Percentiles rank a stretch among this genome's conserved stretches.
Evolutionary conservation across 1,140 invertebrate genomes (phyloP).

Genomic region (Chironomus striatipennis): DNA sequence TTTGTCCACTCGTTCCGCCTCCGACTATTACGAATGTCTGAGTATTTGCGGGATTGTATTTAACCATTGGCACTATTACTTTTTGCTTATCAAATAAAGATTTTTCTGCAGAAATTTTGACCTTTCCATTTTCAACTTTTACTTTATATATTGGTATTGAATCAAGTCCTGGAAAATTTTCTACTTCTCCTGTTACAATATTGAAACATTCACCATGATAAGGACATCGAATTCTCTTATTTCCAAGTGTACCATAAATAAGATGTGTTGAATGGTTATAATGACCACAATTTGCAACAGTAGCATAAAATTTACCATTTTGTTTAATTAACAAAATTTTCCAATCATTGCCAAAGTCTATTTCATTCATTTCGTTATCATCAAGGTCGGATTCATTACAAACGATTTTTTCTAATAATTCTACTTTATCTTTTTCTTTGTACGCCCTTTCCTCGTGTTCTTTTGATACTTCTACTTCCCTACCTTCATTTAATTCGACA

Average conservation of each 20-base stretch:
- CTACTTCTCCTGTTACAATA: constrained; percentile 82
- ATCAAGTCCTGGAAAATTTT: constrained; percentile 86
- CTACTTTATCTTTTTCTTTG: background rate
- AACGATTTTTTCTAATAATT: constrained; percentile 52
- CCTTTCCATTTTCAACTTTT: constrained; percentile 52
- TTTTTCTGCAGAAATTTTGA: constrained; percentile 55
- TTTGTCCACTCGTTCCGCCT: constrained; percentile 74
- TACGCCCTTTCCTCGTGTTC: no score
- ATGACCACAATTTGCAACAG: constrained; percentile 87
- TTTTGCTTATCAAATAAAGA: constrained; percentile 52
- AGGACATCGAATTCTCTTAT: constrained; percentile 80
- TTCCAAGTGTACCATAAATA: constrained; percentile 69
- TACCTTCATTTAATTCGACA: background rate
- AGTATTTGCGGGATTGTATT: constrained; percentile 43
- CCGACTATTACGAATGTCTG: constrained; percentile 66
- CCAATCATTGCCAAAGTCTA: constrained; percentile 59
- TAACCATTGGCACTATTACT: constrained; percentile 52
- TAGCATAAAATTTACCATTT: constrained; percentile 66
- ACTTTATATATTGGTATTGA: constrained; percentile 76
- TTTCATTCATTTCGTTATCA: constrained; percentile 80
- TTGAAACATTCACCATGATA: constrained; percentile 97
- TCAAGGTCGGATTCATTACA: constrained; percentile 65
- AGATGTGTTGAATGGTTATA: constrained; percentile 89
- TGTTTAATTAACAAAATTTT: constrained; percentile 76
- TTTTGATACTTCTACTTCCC: no score